Base-by-base conservation (phyloP, 2,113 vertebrate genomes). In the Callospermophilus lateralis region DNA sequence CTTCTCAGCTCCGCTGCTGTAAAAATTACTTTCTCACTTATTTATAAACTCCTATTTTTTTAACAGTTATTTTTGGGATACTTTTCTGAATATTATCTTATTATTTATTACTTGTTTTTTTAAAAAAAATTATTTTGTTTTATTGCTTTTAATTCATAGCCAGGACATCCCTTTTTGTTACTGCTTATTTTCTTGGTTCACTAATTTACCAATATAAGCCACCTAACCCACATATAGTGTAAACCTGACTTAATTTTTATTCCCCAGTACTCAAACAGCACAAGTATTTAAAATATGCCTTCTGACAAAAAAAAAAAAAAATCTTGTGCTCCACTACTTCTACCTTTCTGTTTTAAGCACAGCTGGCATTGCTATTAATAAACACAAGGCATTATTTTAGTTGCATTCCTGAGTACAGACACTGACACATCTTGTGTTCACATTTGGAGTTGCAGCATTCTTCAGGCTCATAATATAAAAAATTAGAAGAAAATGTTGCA, bases 301-400 rank as follows among this genome's bases (percentile, higher is more conserved):
- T 1, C 24, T 92, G 92, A 91, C 30, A 86, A 96, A 95, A 45
- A 45, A 45, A 8, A 96, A 45, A 45, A 45, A 91, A 63, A 7
- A 87, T 0, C 51, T 77, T 93, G 63, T 78, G 79, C 22, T 77
- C 61, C 48, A 28, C 89, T 92, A 95, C 1, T 39, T 93, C 76
- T 83, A 11, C 65, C 32, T 12, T 20, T 72, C 85, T 61, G 70
- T 93, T 92, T 53, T 79, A 92, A 96, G 85, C 74, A 28, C 58
- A 98, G 65, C 34, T 96, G 80, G 8, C 53, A 89, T 94, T 45
- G 95, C 92, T 94, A 96, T 93, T 68, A 88, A 97, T 98, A 98
- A 94, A 93, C 30, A 11, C 17, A 93, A 95, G 67, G 70, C 63
- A 51, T 34, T 94, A 22, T 97, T 95, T 94, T 90, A 85, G 90